A percentile compares a stretch with the other conserved stretches of the same genome.
Conservation (phyloP, 2,113 vertebrate genomes). For the Pithys albifrons region DNA sequence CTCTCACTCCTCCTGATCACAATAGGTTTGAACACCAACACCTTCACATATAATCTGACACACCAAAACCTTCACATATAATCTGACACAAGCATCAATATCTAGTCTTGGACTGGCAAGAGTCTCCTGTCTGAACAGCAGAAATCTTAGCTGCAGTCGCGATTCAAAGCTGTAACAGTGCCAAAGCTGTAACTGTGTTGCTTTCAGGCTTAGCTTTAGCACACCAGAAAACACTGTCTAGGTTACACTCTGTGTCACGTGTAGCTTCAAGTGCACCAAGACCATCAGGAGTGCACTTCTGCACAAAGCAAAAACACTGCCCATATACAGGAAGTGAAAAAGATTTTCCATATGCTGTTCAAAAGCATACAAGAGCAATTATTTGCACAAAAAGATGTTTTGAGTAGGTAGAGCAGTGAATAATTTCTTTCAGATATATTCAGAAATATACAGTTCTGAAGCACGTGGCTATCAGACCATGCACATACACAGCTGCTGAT, state of each 20-base stretch:
- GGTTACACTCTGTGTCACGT: rapidly evolving
- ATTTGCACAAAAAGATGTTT: not conserved
- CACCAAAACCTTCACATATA: not conserved
- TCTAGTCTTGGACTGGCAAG: not conserved
- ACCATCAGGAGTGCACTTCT: not conserved
- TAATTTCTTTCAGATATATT: not conserved
- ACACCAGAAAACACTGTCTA: not conserved
- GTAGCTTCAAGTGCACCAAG: not conserved
- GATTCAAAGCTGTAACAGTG: not conserved
- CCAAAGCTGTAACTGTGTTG: not conserved
- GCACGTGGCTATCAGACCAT: not conserved
- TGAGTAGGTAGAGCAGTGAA: not conserved
- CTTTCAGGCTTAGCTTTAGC: not conserved
- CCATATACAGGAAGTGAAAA: not conserved
- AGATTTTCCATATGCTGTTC: not conserved
- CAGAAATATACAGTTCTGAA: not conserved
- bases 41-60: not conserved
- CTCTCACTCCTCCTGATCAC: not conserved
- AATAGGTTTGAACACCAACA: not conserved
- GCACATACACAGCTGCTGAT: not conserved
- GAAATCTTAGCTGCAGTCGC: not conserved
- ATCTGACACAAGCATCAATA: not conserved
- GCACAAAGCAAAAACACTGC: not conserved
- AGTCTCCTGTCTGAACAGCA: not conserved
- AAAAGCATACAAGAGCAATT: not conserved